Conservation (phyloP, 2,888 invertebrate genomes). For the Aspidiotus destructor region DNA sequence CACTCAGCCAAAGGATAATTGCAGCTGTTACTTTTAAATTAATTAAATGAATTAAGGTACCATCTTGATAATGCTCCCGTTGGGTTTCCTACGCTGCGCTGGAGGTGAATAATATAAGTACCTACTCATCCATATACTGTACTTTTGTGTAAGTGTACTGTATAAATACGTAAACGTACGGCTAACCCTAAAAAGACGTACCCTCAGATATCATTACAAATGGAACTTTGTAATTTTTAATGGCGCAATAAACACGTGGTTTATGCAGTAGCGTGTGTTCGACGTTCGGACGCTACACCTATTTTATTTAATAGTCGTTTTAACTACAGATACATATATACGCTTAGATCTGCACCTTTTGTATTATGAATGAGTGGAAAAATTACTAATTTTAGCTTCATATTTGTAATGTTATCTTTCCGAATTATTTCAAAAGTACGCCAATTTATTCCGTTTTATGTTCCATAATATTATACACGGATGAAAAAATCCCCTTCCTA, state of each 20-base stretch:
- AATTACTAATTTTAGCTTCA: no score
- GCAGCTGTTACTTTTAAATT: constrained; percentile 30
- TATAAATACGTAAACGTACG: constrained; percentile 25
- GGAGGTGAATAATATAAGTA: background rate
- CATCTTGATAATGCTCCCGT: constrained; percentile 28
- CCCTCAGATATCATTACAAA: constrained; percentile 26
- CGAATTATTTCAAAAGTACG: no score
- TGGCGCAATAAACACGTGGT: constrained; percentile 31
- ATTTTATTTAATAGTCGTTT: constrained; percentile 20
- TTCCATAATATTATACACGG: no score
- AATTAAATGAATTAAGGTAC: constrained; percentile 29
- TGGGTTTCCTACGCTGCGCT: constrained; percentile 9
- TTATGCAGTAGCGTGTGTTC: constrained; percentile 25
- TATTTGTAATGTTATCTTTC: no score
- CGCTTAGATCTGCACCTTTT: no score
- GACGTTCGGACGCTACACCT: background rate
- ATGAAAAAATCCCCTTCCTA: no score
- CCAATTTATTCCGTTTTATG: no score
- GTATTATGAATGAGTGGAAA: no score
- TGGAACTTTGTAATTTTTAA: constrained; percentile 27
- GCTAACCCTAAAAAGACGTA: constrained; percentile 2
- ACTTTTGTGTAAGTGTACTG: constrained; percentile 6
- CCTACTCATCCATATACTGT: background rate
- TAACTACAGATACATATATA: no score
- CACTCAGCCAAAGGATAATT: constrained; percentile 12